These are phyloP conservation scores for Archips crataeganus DNA, from an alignment of 2,888 invertebrate genomes.

Conservation along the genomic window DNA sequence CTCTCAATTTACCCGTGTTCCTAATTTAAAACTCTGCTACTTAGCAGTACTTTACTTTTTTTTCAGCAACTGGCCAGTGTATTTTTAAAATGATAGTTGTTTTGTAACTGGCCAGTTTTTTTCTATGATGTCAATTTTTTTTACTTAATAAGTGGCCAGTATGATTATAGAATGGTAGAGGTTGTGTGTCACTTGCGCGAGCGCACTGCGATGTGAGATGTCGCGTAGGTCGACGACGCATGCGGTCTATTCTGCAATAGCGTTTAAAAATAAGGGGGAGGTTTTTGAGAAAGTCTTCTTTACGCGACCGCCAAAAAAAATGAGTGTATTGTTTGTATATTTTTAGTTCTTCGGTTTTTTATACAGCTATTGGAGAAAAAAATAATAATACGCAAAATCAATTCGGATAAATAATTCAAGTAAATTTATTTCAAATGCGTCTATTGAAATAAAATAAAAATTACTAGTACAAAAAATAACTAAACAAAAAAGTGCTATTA, in stretches of 20 bases:
- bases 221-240: constrained; percentile 39
- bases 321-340: no score
- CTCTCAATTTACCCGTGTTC: background rate
- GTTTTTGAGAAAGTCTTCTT: background rate
- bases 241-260: constrained; percentile 31
- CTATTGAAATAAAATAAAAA: no score
- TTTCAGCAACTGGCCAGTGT: background rate
- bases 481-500: no score
- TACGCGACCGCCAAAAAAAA: no score
- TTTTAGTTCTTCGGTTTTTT: no score
- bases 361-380: no score
- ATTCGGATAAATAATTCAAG: no score
- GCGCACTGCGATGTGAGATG: constrained; percentile 38
- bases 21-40: background rate
- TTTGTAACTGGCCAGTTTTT: background rate
- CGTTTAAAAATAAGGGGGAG: background rate
- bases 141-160: constrained; percentile 10
- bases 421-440: no score
- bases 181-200: constrained; percentile 27
- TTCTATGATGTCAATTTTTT: no score
- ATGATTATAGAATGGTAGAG: constrained; percentile 26
- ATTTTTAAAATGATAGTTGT: background rate
- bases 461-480: no score
- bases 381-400: no score
- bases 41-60: no score